phyloP scores from a whole-genome alignment of 1,140 invertebrate species.

The Sitobion miscanthi region DNA sequence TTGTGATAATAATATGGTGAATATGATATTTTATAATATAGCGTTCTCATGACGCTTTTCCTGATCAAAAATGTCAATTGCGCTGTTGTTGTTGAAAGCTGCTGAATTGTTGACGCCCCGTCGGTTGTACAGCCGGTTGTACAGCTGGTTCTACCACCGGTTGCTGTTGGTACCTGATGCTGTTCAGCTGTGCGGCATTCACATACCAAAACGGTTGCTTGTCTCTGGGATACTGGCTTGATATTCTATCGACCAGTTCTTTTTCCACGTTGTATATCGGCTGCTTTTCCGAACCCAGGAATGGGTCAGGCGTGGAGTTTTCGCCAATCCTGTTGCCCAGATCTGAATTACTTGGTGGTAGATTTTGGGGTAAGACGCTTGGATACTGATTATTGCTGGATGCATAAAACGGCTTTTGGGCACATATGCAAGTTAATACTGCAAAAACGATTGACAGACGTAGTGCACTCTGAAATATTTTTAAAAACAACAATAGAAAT shows the following conservation, averaged over 20 bases:
- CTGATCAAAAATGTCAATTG: neutral
- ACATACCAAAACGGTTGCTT: slow-evolving; percentile 45
- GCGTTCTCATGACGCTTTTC: neutral
- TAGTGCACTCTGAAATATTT: neutral
- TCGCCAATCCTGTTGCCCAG: neutral
- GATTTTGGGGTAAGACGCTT: slow-evolving; percentile 21
- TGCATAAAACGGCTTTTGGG: slow-evolving; percentile 46
- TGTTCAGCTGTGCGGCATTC: slow-evolving; percentile 1
- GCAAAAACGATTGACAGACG: neutral
- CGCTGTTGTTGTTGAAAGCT: neutral
- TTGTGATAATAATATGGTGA: neutral
- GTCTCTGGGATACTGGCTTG: neutral
- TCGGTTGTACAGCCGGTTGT: neutral
- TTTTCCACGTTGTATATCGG: slow-evolving; percentile 26
- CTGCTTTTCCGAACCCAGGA: neutral
- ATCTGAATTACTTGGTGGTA: neutral
- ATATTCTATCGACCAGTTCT: slow-evolving; percentile 14
- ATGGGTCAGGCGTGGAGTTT: neutral
- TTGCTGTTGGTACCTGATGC: neutral
- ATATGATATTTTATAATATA: neutral
- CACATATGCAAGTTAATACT: neutral
- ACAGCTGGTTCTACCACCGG: neutral
- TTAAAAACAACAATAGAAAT: neutral
- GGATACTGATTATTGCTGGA: slow-evolving; percentile 10
- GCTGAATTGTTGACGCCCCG: neutral